Conservation (phyloP, 2,113 vertebrate species). For the Megaleporinus macrocephalus region DNA sequence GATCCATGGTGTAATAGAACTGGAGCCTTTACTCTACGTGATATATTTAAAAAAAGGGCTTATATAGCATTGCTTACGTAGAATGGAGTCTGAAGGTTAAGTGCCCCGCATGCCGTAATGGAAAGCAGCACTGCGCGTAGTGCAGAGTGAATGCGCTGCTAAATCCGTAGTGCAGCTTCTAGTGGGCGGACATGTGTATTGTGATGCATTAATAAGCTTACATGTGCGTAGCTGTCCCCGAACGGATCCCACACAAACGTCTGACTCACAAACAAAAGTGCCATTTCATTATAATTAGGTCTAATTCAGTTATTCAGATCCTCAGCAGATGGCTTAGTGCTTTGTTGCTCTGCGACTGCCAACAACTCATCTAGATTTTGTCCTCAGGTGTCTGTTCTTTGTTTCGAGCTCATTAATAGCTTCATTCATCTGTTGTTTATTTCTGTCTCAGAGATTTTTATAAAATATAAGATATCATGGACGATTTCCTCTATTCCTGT, state of each 20-base stretch:
- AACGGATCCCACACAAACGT: background rate
- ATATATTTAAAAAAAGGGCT: background rate
- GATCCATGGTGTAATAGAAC: background rate
- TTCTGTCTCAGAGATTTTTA: too few species aligned
- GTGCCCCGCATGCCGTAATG: background rate
- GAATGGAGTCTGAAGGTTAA: background rate
- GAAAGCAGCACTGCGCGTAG: background rate
- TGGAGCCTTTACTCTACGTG: background rate
- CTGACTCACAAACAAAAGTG: conserved; percentile 1
- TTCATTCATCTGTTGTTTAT: background rate
- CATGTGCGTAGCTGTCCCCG: background rate
- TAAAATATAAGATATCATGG: too few species aligned
- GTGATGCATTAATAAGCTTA: background rate
- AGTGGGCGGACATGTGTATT: background rate
- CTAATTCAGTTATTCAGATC: background rate
- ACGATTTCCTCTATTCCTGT: too few species aligned
- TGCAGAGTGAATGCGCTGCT: background rate
- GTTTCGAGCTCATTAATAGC: background rate
- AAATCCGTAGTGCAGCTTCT: background rate
- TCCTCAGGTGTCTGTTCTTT: background rate
- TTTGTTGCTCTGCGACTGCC: background rate
- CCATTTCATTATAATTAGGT: conserved; percentile 7
- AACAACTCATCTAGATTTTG: background rate
- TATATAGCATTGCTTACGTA: background rate
- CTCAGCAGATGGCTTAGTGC: background rate